phyloP scores from a whole-genome alignment of 2,797 vertebrate genomes.

The Tokudaia tokunoshimensis region DNA sequence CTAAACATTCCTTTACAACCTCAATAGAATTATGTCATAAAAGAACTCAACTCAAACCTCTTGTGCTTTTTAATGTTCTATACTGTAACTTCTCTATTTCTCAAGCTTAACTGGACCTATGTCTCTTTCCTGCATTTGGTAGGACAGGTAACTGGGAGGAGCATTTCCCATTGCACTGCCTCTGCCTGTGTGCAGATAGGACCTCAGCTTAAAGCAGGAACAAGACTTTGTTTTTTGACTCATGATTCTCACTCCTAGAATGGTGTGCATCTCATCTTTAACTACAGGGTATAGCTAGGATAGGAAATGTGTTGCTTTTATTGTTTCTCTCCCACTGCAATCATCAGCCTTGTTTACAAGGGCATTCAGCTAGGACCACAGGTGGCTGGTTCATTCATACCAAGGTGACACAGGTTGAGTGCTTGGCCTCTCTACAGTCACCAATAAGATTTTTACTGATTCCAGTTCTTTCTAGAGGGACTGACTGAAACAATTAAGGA shows the following conservation, averaged over 20 bases:
- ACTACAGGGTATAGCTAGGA: not conserved
- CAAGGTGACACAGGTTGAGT: not conserved
- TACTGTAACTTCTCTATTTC: not conserved
- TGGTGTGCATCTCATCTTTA: not conserved
- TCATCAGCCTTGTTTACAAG: not conserved
- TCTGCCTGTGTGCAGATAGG: not conserved
- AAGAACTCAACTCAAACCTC: conserved; percentile 18
- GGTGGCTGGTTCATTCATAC: not conserved
- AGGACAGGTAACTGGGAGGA: not conserved
- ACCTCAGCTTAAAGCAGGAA: conserved; percentile 13
- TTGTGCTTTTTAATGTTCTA: not conserved
- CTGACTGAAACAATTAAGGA: not conserved
- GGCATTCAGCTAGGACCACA: not conserved
- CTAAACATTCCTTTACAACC: conserved; percentile 27
- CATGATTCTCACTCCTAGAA: not conserved
- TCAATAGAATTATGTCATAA: conserved; percentile 33
- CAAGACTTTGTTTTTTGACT: not conserved
- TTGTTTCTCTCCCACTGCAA: not conserved
- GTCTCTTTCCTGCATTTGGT: conserved; percentile 34
- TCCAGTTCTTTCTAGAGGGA: conserved; percentile 1
- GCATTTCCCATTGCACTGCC: not conserved
- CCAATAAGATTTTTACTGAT: not conserved
- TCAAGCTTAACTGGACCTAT: not conserved
- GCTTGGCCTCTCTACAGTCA: not conserved
- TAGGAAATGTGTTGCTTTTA: not conserved